Base-by-base conservation (phyloP, 2,113 vertebrate genomes). In the Archilochus colubris region DNA sequence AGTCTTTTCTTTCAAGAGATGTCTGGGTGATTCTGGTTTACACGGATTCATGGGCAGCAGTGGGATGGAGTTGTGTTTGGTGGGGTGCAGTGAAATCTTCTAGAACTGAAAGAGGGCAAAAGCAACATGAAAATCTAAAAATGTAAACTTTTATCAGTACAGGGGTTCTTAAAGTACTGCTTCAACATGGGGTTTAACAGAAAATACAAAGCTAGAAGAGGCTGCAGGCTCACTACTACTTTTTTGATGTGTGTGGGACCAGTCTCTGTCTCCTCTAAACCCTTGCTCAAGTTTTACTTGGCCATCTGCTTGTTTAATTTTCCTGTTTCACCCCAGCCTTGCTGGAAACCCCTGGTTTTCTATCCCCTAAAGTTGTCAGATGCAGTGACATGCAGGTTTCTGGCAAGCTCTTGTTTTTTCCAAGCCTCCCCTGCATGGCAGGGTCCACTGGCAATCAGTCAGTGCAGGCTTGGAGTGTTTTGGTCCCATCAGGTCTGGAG, bases 281-380 rank as follows among this genome's bases (percentile, higher is more conserved):
- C 12, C 36, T 87, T 93, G 28, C 36, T 82, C 5, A 30, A 63
- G 55, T 85, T 93, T 91, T 75, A 33, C 62, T 87, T 36, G 38
- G 24, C 27, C 8, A 19, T 59, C 21, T 88, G 48, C 46, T 53
- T 44, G 46, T 86, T 95, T 14, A 31, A 11, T 43, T 93, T 92
- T 82, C 80, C 63, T 21, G 13, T 93, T 96, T 97, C 85, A 82
- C 90, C 83, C 81, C 64, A 51, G 82, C 61, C 81, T 94, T 86
- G 76, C 51, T 55, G 19, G 55, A 69, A 96, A 94, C 54, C 48
- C 50, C 82, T 8, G 2, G 59, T 82, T 67, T 38, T 69, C 58
- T 50, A 27, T 89, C 62, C 84, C 70, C 54, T 48, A 38, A 38
- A 38, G 36, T 38, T 38, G 36, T 38, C 36, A 38, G 10, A 38